These are phyloP conservation scores for Sebastes kiyomatsui DNA, from an alignment of 2,797 vertebrate species.

Conservation along the genomic window DNA sequence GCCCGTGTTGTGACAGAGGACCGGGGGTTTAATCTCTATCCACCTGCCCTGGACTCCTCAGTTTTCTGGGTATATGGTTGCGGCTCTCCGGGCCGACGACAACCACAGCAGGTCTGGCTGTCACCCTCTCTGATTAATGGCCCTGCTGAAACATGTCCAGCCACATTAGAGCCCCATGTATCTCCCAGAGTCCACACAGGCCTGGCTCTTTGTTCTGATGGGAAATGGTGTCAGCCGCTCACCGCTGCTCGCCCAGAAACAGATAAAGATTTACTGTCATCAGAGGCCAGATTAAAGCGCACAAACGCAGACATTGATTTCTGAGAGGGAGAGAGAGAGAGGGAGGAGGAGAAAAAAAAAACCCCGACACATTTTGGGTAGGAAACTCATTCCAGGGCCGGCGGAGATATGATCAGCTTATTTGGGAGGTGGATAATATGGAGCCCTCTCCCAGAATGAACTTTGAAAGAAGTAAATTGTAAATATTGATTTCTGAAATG, in stretches of 20 bases:
- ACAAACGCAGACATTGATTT: constrained; percentile 97
- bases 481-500: constrained; percentile 99
- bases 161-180: constrained; percentile 92
- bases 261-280: constrained; percentile 99
- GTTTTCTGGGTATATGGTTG: constrained; percentile 52
- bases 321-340: constrained; percentile 77
- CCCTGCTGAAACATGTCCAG: constrained; percentile 92
- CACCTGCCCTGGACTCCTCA: constrained; percentile 13
- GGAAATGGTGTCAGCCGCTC: constrained; percentile 94
- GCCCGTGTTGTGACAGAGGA: constrained; percentile 33
- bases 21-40: constrained; percentile 35
- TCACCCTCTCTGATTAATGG: constrained; percentile 94
- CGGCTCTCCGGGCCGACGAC: constrained; percentile 35
- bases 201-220: constrained; percentile 92
- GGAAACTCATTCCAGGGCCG: constrained; percentile 94
- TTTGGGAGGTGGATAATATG: constrained; percentile 97
- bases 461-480: constrained; percentile 99
- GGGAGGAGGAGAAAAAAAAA: constrained; percentile 35
- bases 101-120: constrained; percentile 73
- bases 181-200: constrained; percentile 91
- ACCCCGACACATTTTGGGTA: constrained; percentile 90
- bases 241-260: constrained; percentile 93
- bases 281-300: constrained; percentile 95
- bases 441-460: constrained; percentile 94
- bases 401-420: constrained; percentile 98